Conservation (phyloP, 2,888 invertebrate genomes). For the Drosophila stalkeri region DNA sequence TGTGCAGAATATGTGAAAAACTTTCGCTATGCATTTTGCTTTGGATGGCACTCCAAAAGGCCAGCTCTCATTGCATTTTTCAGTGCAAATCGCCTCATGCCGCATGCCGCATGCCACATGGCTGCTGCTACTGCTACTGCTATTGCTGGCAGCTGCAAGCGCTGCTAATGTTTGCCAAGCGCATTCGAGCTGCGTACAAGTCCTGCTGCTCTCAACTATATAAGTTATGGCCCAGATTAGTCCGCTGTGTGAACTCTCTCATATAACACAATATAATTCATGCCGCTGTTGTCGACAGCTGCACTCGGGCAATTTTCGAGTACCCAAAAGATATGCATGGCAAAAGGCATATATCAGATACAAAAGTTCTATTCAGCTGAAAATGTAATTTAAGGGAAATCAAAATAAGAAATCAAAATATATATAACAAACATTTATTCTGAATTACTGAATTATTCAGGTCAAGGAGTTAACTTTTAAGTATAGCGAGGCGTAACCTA, state of each 20-base stretch:
- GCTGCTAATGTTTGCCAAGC: conserved; percentile 21
- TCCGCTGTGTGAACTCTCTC: conserved; percentile 18
- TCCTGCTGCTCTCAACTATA: conserved; percentile 19
- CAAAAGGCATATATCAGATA: conserved; percentile 8
- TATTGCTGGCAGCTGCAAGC: conserved; percentile 13
- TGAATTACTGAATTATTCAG: neutral
- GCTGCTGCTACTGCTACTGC: conserved; percentile 1
- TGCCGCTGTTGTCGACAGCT: conserved; percentile 25
- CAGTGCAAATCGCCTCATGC: conserved; percentile 26
- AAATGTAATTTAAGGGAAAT: conserved; percentile 1
- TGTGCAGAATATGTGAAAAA: conserved; percentile 45
- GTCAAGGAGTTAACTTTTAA: neutral
- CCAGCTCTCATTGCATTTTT: conserved; percentile 21
- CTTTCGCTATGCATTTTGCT: conserved; percentile 23
- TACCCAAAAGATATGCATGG: conserved; percentile 25
- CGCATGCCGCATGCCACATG: conserved; percentile 23
- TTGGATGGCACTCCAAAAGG: conserved; percentile 36
- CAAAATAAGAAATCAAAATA: neutral
- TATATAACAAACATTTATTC: neutral
- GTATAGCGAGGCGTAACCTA: too few relatives aligned
- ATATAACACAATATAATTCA: conserved; percentile 28
- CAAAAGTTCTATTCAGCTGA: neutral
- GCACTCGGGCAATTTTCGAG: conserved; percentile 12
- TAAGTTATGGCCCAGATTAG: conserved; percentile 43
- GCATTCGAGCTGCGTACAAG: conserved; percentile 14